Percentiles rank a stretch among this genome's conserved stretches.
These are phyloP conservation scores for Cololabis saira DNA, from an alignment of 2,113 vertebrate species.

Conservation along the genomic window DNA sequence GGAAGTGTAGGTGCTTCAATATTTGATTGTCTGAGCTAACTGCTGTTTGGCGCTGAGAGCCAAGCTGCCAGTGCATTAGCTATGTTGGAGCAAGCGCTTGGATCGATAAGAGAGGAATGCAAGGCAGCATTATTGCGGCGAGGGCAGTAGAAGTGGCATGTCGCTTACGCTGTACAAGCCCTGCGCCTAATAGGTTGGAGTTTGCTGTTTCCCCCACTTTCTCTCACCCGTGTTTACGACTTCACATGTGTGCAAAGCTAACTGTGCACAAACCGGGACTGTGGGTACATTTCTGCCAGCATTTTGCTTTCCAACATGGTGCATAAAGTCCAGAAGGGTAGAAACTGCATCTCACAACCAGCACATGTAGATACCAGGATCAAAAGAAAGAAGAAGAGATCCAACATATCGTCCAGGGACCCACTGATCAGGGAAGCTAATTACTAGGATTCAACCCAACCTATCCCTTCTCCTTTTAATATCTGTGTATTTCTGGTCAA, in stretches of 20 bases:
- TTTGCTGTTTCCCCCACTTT: background rate
- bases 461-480: too few species aligned
- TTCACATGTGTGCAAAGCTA: background rate
- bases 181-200: too few species aligned
- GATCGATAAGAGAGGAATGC: constrained; percentile 56
- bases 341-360: background rate
- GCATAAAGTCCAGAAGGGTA: constrained; percentile 1
- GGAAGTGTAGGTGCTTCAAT: background rate
- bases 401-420: background rate
- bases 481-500: too few species aligned
- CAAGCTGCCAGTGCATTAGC: constrained; percentile 50
- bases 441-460: constrained; percentile 12
- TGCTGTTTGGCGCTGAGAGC: constrained; percentile 38
- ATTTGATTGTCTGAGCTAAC: constrained; percentile 42
- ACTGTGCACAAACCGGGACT: background rate
- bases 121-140: constrained; percentile 29
- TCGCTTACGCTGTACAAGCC: background rate
- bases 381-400: too few species aligned
- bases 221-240: background rate
- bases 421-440: constrained; percentile 1
- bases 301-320: background rate
- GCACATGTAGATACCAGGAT: constrained; percentile 31
- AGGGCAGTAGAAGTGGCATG: constrained; percentile 47
- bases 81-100: constrained; percentile 5
- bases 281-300: background rate